Base-by-base conservation (phyloP, 2,888 invertebrate genomes). In the Gastracanthus pulcherrimus region DNA sequence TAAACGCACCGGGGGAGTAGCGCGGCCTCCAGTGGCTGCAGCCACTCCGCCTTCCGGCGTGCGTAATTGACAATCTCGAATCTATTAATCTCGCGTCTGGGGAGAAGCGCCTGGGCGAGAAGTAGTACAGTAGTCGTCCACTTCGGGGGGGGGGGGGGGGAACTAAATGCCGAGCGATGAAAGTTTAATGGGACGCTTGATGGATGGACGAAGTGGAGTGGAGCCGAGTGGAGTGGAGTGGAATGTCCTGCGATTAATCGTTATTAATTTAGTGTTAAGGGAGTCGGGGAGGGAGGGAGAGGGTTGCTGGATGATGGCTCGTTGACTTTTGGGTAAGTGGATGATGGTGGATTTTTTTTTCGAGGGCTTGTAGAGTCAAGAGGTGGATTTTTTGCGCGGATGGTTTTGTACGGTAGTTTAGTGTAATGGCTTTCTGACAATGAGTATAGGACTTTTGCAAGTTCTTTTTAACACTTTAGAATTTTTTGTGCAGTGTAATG, bases 11-110 rank as follows among this genome's bases (percentile, higher is more conserved):
- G 38, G n/a, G 38, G 19, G n/a, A n/a, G n/a, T n/a, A 60, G 31
- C 23, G 16, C 23, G 45, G 34, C 7, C 26, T 9, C 51, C 7
- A 60, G 23, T 51, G 9, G 19, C 7, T 51, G 16, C 16, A 41
- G 11, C 5, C 19, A 19, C n/a, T n/a, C n/a, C n/a, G n/a, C n/a
- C n/a, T n/a, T n/a, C n/a, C 45, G 45, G 48, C 38, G 64, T 64
- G 26, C 51, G 70, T 72, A 81, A 81, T 81, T 60, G 72, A 81
- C 58, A 76, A 75, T 80, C 62, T 70, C 38, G 71, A 76, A 76
- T 76, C 76, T 58, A 71, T 81, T 81, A 71, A 81, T 81, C 76
- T 26, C 34, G 31, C 6, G 29, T 7, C 26, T 23, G 11, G 0
- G 29, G n/a, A n/a, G n/a, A n/a, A n/a, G n/a, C n/a, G n/a, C n/a